phyloP scores from a whole-genome alignment of 2,113 vertebrate species.

The Sapajus apella region DNA sequence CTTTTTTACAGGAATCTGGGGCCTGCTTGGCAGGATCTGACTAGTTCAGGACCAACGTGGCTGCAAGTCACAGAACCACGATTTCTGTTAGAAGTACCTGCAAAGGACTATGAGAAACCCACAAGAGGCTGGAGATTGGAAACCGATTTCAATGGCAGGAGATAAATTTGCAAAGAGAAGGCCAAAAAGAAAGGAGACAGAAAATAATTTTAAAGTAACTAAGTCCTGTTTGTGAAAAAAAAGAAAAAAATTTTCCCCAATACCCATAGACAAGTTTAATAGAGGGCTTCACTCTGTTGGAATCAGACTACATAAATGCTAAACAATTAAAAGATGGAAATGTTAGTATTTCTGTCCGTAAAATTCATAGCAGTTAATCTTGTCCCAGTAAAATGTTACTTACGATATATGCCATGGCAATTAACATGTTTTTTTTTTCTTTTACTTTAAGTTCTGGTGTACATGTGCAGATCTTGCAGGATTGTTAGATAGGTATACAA shows the following conservation, averaged over 20 bases:
- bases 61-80: not conserved
- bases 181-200: constrained; percentile 20
- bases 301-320: constrained; percentile 28
- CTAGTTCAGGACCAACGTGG: not conserved
- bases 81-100: not conserved
- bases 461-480: no score
- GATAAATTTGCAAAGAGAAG: constrained; percentile 16
- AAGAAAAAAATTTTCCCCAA: not conserved
- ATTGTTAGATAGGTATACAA: no score
- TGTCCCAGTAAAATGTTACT: not conserved
- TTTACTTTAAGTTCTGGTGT: no score
- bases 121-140: not conserved
- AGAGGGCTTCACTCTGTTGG: not conserved
- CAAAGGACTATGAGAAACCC: constrained; percentile 30
- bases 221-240: not conserved
- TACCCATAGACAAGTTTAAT: not conserved
- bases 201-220: constrained; percentile 11
- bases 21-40: not conserved
- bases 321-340: constrained; percentile 34
- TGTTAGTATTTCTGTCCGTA: not conserved
- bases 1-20: not conserved
- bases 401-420: not conserved
- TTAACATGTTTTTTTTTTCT: constrained; percentile 1
- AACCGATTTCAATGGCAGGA: constrained; percentile 51
- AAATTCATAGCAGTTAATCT: not conserved